These are phyloP conservation scores for Calyptommatus sinebrachiatus DNA, from an alignment of 2,113 vertebrate species.

Conservation along the genomic window DNA sequence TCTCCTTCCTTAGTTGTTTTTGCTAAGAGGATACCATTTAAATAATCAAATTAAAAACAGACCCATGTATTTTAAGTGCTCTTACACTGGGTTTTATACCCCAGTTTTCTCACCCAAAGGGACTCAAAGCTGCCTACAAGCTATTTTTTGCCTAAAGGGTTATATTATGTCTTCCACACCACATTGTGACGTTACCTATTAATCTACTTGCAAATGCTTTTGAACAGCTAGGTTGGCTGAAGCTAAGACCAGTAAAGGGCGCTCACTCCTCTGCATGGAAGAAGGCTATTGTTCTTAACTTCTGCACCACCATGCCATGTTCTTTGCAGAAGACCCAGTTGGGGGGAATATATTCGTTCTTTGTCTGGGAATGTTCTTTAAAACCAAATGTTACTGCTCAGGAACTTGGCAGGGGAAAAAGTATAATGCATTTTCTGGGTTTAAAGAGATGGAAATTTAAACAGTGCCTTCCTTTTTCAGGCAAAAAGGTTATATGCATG, in stretches of 20 bases:
- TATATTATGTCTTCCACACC: too few relatives aligned
- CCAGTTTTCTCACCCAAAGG: too few relatives aligned
- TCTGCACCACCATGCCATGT: background rate
- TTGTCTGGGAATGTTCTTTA: background rate
- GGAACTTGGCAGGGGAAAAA: background rate
- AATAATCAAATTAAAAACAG: too few relatives aligned
- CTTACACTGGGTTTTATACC: too few relatives aligned
- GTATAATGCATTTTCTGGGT: background rate
- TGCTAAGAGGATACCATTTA: background rate
- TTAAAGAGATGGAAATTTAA: background rate
- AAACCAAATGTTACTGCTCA: background rate
- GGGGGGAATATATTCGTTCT: background rate
- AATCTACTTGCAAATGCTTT: too few relatives aligned
- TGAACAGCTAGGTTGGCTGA: too few relatives aligned
- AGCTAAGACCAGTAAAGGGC: too few relatives aligned
- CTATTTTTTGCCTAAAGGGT: too few relatives aligned
- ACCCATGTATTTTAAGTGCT: background rate
- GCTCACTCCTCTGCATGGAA: too few relatives aligned
- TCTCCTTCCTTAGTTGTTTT: background rate
- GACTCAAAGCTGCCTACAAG: too few relatives aligned
- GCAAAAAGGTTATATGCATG: constrained; percentile 89
- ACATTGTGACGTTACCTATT: too few relatives aligned
- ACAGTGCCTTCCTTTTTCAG: constrained; percentile 56
- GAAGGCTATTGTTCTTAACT: too few relatives aligned
- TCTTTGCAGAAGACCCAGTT: background rate